Evolutionary conservation across 2,888 invertebrate genomes (phyloP), one percentile per base, ranked within the genome.

Genomic region (Steromphala cineraria): DNA sequence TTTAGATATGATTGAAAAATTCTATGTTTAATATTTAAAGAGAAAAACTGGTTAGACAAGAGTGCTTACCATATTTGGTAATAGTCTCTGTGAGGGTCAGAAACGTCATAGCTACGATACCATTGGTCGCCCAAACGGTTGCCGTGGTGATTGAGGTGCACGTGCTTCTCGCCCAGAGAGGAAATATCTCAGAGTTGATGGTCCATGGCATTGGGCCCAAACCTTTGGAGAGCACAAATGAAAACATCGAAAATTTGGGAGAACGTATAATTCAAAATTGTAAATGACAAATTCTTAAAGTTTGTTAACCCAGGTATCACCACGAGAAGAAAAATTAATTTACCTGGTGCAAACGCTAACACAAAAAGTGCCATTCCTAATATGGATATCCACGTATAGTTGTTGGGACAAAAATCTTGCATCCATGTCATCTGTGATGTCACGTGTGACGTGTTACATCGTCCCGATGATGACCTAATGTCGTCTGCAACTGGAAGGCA

Each of bases 171-270:
- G 95, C 94, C 95, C 95, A 95, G 28, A 94, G 87, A 0, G 95
- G 95, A 87, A 94, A 95, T 81, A 95, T 94, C 89, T 95, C 95
- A 3, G 94, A 94, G 88, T 95, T 95, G 77, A 95, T 92, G 3
- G 94, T 94, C 95, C 95, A 95, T 0, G 95, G 94, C 93, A 95
- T 94, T 7, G 94, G 94, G 0, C 90, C 91, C 88, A 92, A 87
- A 55, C 95, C 95, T 94, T 82, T 17, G 87, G 36, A 8, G 8
- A 36, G 13, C 13, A 46, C 1, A 46, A 46, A 5, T 46, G 36
- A 36, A 36, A 36, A 36, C 36, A 36, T 36, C 4, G 36, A 36
- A 36, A 36, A 4, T 36, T 36, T 4, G 7, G 7, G 36, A 4
- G 7, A 36, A 36, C 36, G 36, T 36, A 36, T 36, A 36, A 7